Evolutionary conservation across 2,797 vertebrate species (phyloP).

Genomic region (Microctenopoma steveboyesi): DNA sequence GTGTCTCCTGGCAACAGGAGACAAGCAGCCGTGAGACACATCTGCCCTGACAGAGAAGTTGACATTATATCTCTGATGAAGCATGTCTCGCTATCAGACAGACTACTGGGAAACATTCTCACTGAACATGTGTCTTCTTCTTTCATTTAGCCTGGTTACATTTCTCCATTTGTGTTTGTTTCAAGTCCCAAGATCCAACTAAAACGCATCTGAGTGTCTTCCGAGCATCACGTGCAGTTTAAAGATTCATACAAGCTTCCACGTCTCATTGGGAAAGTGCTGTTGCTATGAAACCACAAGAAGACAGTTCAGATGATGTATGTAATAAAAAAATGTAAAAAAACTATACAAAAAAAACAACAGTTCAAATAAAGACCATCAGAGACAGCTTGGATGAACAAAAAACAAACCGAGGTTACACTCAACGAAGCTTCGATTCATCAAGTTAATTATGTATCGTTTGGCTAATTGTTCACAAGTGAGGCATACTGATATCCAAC

Average conservation of each 20-base stretch:
- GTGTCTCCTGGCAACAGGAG: constrained; percentile 66
- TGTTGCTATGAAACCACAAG: constrained; percentile 57
- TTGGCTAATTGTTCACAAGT: background rate
- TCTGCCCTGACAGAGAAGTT: constrained; percentile 8
- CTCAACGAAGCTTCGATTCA: background rate
- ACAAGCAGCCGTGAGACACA: constrained; percentile 2
- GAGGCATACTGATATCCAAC: background rate
- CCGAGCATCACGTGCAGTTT: background rate
- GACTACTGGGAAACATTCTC: constrained; percentile 6
- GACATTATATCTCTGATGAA: constrained; percentile 4
- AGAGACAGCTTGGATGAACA: background rate
- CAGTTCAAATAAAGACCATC: background rate
- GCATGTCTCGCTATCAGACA: background rate
- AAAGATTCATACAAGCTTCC: constrained; percentile 2
- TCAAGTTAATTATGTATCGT: background rate
- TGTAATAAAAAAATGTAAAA: background rate
- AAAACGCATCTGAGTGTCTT: constrained; percentile 7
- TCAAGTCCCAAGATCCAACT: background rate
- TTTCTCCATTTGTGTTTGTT: constrained; percentile 9
- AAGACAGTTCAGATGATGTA: constrained; percentile 7
- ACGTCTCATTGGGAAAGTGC: constrained; percentile 20
- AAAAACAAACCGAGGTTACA: background rate
- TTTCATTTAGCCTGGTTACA: constrained; percentile 1
- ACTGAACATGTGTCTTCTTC: background rate
- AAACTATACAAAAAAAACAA: background rate